Percentiles rank a stretch among this genome's conserved stretches.
These are phyloP conservation scores for Autographa pulchrina DNA, from an alignment of 2,888 invertebrate species.

Conservation along the genomic window DNA sequence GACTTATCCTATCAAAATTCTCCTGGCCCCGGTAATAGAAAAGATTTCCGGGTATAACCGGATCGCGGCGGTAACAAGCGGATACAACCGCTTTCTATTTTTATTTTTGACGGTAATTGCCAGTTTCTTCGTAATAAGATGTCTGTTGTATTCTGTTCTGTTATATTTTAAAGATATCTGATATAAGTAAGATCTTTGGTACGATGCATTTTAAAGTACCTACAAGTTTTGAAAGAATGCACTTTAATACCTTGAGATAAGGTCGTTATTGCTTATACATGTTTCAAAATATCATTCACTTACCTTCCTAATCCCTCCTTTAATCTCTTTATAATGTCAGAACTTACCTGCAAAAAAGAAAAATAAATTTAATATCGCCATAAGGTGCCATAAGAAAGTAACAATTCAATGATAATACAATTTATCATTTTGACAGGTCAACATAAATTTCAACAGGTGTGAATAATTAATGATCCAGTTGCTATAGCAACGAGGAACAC, in stretches of 20 bases:
- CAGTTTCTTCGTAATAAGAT: conserved; percentile 22
- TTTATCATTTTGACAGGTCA: conserved; percentile 23
- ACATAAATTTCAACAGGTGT: conserved; percentile 38
- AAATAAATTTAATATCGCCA: conserved; percentile 23
- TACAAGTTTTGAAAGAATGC: neutral
- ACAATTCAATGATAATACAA: conserved; percentile 24
- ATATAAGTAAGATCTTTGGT: no score
- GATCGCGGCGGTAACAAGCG: conserved; percentile 58
- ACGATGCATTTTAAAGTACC: no score
- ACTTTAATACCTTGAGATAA: neutral
- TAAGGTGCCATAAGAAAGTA: neutral
- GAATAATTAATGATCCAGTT: conserved; percentile 43
- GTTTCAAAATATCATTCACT: neutral
- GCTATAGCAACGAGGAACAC: conserved; percentile 26
- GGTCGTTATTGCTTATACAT: neutral
- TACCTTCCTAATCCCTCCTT: neutral
- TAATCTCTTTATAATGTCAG: neutral
- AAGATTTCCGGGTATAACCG: conserved; percentile 65
- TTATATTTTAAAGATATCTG: no score
- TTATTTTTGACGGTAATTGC: conserved; percentile 35
- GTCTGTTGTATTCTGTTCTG: conserved; percentile 35
- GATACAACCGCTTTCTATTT: conserved; percentile 50
- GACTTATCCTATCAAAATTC: conserved; percentile 56
- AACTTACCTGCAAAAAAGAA: conserved; percentile 60
- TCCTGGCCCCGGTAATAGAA: conserved; percentile 70